Conservation (phyloP, 2,113 vertebrate species). For the Epinephelus fuscoguttatus region DNA sequence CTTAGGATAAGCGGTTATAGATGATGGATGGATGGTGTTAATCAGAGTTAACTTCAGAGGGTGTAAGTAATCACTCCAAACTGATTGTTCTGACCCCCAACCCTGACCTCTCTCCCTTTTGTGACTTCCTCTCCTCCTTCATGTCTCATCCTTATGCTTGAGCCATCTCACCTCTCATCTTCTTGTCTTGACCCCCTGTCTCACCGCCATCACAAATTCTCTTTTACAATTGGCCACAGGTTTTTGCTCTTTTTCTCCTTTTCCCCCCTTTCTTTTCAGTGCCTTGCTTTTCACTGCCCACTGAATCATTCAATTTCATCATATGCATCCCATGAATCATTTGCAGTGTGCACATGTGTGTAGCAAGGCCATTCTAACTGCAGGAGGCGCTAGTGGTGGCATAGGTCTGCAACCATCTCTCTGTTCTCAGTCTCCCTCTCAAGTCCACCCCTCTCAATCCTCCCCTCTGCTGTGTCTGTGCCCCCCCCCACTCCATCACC, state of each 20-base stretch:
- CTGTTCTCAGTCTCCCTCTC: background rate
- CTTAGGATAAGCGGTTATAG: too few species aligned
- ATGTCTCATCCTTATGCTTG: background rate
- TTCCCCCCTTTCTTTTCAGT: background rate
- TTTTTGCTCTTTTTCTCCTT: constrained; percentile 25
- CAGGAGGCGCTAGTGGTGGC: constrained; percentile 56
- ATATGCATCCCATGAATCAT: constrained; percentile 26
- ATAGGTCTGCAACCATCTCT: constrained; percentile 16
- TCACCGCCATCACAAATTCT: background rate
- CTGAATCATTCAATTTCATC: constrained; percentile 28
- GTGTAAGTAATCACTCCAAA: background rate
- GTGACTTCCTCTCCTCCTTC: background rate
- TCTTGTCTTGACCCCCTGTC: background rate
- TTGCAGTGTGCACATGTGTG: constrained; percentile 12
- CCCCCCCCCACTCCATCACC: constrained; percentile 28
- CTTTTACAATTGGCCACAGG: background rate
- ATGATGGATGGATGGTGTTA: too few species aligned
- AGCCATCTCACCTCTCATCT: background rate
- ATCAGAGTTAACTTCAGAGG: background rate
- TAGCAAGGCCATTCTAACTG: constrained; percentile 27
- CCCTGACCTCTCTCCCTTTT: background rate
- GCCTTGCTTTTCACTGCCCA: background rate
- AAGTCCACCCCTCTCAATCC: background rate
- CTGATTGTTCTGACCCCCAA: background rate
- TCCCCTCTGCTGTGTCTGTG: background rate